Evolutionary conservation across 2,888 invertebrate species (phyloP).

Genomic region (Campoplex nolae): DNA sequence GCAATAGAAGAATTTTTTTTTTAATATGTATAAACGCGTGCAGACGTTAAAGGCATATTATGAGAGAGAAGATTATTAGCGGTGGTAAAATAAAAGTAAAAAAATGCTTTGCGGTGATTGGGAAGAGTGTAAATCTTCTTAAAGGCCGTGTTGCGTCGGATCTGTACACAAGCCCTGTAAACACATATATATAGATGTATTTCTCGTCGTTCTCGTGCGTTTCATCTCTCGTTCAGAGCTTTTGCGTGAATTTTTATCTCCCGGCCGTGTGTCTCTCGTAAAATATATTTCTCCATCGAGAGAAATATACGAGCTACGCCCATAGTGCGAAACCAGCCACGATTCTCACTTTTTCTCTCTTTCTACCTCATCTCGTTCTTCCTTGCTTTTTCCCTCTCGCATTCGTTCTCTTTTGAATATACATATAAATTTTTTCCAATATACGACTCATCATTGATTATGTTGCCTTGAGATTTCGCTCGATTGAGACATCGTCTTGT

Average conservation of each 20-base stretch:
- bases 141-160: slow-evolving; percentile 53
- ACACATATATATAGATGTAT: slow-evolving; percentile 20
- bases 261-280: slow-evolving; percentile 53
- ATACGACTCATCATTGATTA: slow-evolving; percentile 43
- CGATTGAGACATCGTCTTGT: slow-evolving; percentile 61
- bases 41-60: slow-evolving; percentile 49
- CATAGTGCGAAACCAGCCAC: slow-evolving; percentile 41
- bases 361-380: not conserved
- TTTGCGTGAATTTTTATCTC: slow-evolving; percentile 51
- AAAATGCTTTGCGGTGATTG: slow-evolving; percentile 49
- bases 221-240: slow-evolving; percentile 47
- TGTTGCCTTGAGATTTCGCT: slow-evolving; percentile 40
- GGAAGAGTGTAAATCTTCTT: slow-evolving; percentile 61
- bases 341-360: slow-evolving; percentile 28
- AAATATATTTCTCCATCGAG: slow-evolving; percentile 62
- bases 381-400: not conserved
- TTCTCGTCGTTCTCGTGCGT: slow-evolving; percentile 14
- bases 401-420: not conserved
- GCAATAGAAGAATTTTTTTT: not conserved
- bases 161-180: slow-evolving; percentile 29
- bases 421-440: slow-evolving; percentile 16
- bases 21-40: slow-evolving; percentile 9
- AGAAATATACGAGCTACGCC: slow-evolving; percentile 63
- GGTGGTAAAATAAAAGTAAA: slow-evolving; percentile 5
- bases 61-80: slow-evolving; percentile 51